Base-by-base conservation (phyloP, 2,113 vertebrate species). In the Dicrurus megarhynchus region DNA sequence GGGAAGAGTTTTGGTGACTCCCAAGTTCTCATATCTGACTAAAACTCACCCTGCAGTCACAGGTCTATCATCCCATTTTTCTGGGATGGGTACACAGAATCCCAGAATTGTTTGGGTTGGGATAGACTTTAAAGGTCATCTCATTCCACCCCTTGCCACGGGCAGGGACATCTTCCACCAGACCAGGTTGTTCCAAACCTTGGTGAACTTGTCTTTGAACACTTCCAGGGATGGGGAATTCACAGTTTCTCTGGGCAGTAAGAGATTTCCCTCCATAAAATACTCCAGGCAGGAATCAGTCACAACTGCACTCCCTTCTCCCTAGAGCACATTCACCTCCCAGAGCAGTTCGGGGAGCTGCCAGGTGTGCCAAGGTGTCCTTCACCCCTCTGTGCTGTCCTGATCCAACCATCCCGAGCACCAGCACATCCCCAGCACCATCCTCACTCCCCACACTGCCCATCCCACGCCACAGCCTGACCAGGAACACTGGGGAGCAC, bases 391-490 rank as follows among this genome's bases (percentile, higher is more conserved):
- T 6, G 2, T 6, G 8, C 56, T 20, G 41, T 23, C 55, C 57
- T 3, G 5, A 4, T 1, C 53, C 1, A 8, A 5, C 8, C 11
- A 0, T 13, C 33, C 2, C 32, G 16, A 26, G 1, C 19, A 3
- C 0, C 10, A 14, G 30, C 17, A 11, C 16, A 7, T 6, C 69
- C 55, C 0, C 0, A 61, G 23, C 61, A 42, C 22, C 10, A 1
- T 2, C 94, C 44, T 46, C 60, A 1, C 14, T 12, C 23, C 47
- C 32, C 30, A 1, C 2, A 7, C 9, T 5, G 22, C 53, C 84
- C 3, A 0, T 11, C 23, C 22, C 57, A 7, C 0, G 0, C 16
- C 28, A 7, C 46, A 20, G 69, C 69, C 60, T 32, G 59, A 13
- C 16, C 60, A 28, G 55, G 14, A 44, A 26, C 41, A 4, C 35